A percentile compares a stretch with the other conserved stretches of the same genome.
Conservation (phyloP, 2,113 vertebrate species). For the Lipophrys pholis region DNA sequence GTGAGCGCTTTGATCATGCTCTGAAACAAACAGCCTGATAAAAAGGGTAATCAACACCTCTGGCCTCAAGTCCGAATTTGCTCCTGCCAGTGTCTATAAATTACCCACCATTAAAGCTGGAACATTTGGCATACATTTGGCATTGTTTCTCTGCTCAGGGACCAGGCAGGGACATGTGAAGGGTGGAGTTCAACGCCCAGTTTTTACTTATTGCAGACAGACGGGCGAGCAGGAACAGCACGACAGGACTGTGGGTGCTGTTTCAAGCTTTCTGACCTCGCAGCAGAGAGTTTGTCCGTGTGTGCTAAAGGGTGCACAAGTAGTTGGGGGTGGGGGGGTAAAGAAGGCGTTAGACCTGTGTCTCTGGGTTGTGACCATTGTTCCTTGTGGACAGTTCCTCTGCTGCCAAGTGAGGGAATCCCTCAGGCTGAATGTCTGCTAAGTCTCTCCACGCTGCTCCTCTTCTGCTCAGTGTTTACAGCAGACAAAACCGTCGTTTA, state of each 20-base stretch:
- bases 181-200: constrained; percentile 17
- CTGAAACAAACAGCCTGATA: constrained; percentile 68
- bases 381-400: constrained; percentile 67
- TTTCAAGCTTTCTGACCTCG: constrained; percentile 32
- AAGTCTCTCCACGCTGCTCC: constrained; percentile 5
- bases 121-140: constrained; percentile 69
- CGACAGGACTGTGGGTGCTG: neutral
- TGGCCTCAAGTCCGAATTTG: constrained; percentile 64
- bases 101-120: constrained; percentile 59
- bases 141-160: constrained; percentile 38
- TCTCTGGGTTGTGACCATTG: constrained; percentile 80
- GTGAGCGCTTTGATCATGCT: constrained; percentile 69
- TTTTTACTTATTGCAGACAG: constrained; percentile 32
- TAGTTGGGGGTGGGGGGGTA: constrained; percentile 40
- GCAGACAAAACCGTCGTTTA: neutral
- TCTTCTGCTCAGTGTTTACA: constrained; percentile 11
- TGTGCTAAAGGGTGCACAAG: constrained; percentile 53
- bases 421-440: constrained; percentile 22
- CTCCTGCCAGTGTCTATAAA: constrained; percentile 64
- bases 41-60: constrained; percentile 73
- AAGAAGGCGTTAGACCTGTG: constrained; percentile 63
- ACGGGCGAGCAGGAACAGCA: constrained; percentile 34
- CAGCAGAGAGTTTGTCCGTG: constrained; percentile 49
- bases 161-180: constrained; percentile 41
- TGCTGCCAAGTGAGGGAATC: constrained; percentile 53